Conservation (phyloP, 1,140 invertebrate genomes). For the Bombus confusus region DNA sequence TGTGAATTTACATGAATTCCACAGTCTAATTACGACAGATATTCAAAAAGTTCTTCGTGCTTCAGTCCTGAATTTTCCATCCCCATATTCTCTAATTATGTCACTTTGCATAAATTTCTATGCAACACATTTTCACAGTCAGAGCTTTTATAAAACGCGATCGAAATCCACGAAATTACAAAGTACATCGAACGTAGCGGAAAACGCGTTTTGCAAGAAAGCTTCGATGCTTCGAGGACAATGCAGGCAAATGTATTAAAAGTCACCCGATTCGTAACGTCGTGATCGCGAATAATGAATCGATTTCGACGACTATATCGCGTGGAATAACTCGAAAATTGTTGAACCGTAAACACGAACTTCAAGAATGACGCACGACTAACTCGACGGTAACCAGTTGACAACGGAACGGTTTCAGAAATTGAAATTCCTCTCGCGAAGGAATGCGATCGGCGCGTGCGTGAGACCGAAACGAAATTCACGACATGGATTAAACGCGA, state of each 20-base stretch:
- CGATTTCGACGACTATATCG: not conserved
- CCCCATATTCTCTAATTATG: not conserved
- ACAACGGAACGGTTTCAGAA: not conserved
- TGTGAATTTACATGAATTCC: no score
- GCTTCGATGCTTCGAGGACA: no score
- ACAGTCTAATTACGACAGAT: no score
- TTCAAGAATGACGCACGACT: not conserved
- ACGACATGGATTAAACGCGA: conserved; percentile 2
- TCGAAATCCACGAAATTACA: not conserved
- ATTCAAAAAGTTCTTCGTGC: no score
- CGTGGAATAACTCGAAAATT: not conserved
- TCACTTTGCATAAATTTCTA: not conserved
- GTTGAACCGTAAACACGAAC: not conserved
- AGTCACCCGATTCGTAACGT: not conserved
- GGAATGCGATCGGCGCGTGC: not conserved
- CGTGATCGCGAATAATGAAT: not conserved
- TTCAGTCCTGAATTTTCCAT: not conserved
- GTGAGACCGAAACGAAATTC: conserved; percentile 9
- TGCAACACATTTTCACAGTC: not conserved
- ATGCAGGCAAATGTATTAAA: no score
- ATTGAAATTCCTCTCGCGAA: conserved; percentile 30
- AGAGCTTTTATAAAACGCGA: not conserved
- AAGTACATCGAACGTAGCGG: no score
- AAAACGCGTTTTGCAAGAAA: not conserved
- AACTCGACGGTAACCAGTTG: conserved; percentile 1